phyloP scores from a whole-genome alignment of 2,888 invertebrate species.

The Bombylius discolor region DNA sequence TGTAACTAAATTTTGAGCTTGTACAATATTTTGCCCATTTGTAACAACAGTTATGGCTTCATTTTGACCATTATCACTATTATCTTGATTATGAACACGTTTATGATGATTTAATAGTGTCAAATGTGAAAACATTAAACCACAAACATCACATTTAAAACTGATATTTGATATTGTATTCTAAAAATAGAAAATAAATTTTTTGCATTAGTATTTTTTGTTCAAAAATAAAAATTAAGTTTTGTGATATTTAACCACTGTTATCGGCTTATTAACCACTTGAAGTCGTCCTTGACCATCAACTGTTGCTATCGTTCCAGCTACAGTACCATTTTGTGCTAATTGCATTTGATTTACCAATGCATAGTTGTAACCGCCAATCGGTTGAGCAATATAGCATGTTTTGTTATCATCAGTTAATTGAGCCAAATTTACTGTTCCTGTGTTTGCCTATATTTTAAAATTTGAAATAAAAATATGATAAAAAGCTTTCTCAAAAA shows the following conservation, averaged over 20 bases:
- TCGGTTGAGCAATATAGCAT: constrained; percentile 62
- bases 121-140: constrained; percentile 71
- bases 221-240: too few species aligned
- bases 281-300: constrained; percentile 35
- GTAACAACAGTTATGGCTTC: constrained; percentile 45
- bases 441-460: constrained; percentile 38
- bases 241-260: constrained; percentile 11
- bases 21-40: constrained; percentile 31
- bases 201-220: not conserved
- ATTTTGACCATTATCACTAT: constrained; percentile 39
- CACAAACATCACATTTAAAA: constrained; percentile 80
- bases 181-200: constrained; percentile 34
- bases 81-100: constrained; percentile 56
- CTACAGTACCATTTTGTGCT: constrained; percentile 45
- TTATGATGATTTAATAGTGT: constrained; percentile 76
- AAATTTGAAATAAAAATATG: constrained; percentile 14
- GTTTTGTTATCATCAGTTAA: constrained; percentile 53
- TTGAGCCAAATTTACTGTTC: constrained; percentile 59
- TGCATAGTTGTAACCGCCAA: constrained; percentile 63
- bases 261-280: constrained; percentile 36
- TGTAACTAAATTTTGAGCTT: constrained; percentile 34
- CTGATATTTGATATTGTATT: constrained; percentile 69
- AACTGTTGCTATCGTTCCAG: constrained; percentile 31
- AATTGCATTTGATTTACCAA: constrained; percentile 77
- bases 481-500: constrained; percentile 20